Evolutionary conservation across 2,113 vertebrate species (phyloP).

Genomic region (Henicopernis longicauda): DNA sequence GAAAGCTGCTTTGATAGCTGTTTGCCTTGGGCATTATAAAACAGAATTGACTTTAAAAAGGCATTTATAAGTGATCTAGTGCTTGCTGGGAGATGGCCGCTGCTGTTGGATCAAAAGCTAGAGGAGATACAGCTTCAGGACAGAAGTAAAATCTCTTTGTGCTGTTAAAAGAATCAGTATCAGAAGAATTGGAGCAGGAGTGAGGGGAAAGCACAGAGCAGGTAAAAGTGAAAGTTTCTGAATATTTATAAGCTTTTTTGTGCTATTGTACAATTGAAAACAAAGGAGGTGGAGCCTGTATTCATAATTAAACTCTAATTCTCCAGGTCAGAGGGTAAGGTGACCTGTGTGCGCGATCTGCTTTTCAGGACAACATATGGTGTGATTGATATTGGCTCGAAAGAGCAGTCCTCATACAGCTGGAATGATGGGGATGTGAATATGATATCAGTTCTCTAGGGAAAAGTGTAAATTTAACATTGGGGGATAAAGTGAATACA

Average conservation of each 20-base stretch:
- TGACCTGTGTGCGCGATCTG: not conserved
- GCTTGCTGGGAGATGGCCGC: not conserved
- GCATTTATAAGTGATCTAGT: conserved; percentile 28
- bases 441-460: not conserved
- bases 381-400: not conserved
- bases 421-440: not conserved
- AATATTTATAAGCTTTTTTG: conserved; percentile 38
- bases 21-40: conserved; percentile 41
- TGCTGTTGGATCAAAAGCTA: conserved; percentile 43
- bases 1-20: conserved; percentile 35
- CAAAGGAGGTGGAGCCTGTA: not conserved
- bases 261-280: not conserved
- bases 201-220: not conserved
- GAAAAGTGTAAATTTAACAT: conserved; percentile 3
- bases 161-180: conserved; percentile 6
- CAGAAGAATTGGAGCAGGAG: not conserved
- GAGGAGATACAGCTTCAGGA: not conserved
- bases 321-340: not conserved
- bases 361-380: not conserved
- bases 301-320: conserved; percentile 11
- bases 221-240: not conserved
- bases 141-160: conserved; percentile 6
- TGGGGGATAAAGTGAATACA: conserved; percentile 5
- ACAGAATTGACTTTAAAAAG: conserved; percentile 33
- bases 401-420: not conserved